Percentiles rank a stretch among this genome's conserved stretches.
These are phyloP conservation scores for Crocuta crocuta DNA, from an alignment of 2,113 vertebrate genomes.

Conservation along the genomic window DNA sequence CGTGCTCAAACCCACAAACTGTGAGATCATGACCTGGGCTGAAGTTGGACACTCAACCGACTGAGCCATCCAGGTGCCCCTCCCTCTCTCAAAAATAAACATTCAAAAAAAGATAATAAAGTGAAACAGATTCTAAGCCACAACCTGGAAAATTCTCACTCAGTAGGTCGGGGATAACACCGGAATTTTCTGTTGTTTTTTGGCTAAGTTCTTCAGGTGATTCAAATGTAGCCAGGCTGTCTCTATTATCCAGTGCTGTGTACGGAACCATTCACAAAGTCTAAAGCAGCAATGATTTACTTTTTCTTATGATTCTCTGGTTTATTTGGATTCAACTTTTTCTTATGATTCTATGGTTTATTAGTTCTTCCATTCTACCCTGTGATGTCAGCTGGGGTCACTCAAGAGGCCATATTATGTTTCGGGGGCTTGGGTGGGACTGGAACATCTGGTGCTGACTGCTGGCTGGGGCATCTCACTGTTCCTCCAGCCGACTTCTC, in stretches of 20 bases:
- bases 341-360: not conserved
- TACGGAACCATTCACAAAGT: not conserved
- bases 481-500: not conserved
- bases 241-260: not conserved
- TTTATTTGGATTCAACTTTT: not conserved
- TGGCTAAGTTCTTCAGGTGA: not conserved
- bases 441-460: not conserved
- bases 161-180: not conserved
- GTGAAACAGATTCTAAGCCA: conserved; percentile 22
- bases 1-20: too few species aligned
- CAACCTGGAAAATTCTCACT: not conserved
- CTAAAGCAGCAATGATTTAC: not conserved
- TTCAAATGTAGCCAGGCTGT: not conserved
- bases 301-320: not conserved
- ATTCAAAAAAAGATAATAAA: too few species aligned
- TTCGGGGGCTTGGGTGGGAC: not conserved
- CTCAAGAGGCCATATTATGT: not conserved
- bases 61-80: too few species aligned
- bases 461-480: not conserved
- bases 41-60: too few species aligned
- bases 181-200: not conserved
- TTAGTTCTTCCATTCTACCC: not conserved
- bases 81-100: too few species aligned
- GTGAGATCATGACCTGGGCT: too few species aligned
- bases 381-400: not conserved